Evolutionary conservation across 2,113 vertebrate genomes (phyloP).

Genomic region (Aleadryas rufinucha): DNA sequence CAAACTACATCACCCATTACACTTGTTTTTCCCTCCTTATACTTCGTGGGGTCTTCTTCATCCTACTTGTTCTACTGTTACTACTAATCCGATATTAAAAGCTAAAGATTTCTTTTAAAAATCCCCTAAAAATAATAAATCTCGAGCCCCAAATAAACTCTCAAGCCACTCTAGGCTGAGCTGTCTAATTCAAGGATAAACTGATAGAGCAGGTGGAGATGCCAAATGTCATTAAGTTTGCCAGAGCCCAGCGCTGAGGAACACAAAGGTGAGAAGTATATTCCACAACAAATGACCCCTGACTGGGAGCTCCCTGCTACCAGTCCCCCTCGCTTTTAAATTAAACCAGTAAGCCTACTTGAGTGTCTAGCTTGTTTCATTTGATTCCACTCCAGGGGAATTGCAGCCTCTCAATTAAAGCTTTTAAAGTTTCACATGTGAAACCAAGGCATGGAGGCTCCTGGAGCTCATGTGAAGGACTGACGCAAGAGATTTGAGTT

Average conservation of each 20-base stretch:
- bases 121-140: neutral
- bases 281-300: slow-evolving; percentile 50
- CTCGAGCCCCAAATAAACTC: neutral
- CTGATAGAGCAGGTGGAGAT: slow-evolving; percentile 23
- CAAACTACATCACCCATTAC: neutral
- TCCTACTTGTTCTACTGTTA: neutral
- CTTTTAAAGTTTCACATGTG: slow-evolving; percentile 28
- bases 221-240: slow-evolving; percentile 43
- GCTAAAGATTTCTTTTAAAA: neutral
- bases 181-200: neutral
- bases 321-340: slow-evolving; percentile 34
- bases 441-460: neutral
- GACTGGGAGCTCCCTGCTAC: slow-evolving; percentile 25
- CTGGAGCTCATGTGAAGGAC: neutral
- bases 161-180: neutral
- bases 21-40: neutral
- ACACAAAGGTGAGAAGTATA: slow-evolving; percentile 48
- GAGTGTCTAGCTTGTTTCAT: slow-evolving; percentile 54
- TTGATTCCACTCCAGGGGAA: slow-evolving; percentile 55
- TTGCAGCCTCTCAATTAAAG: slow-evolving; percentile 33
- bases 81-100: neutral
- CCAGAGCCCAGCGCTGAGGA: neutral
- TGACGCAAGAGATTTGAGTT: neutral
- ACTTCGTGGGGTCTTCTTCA: neutral
- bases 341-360: slow-evolving; percentile 55